These are phyloP conservation scores for Cetoscarus ocellatus DNA, from an alignment of 2,797 vertebrate genomes.

Conservation along the genomic window DNA sequence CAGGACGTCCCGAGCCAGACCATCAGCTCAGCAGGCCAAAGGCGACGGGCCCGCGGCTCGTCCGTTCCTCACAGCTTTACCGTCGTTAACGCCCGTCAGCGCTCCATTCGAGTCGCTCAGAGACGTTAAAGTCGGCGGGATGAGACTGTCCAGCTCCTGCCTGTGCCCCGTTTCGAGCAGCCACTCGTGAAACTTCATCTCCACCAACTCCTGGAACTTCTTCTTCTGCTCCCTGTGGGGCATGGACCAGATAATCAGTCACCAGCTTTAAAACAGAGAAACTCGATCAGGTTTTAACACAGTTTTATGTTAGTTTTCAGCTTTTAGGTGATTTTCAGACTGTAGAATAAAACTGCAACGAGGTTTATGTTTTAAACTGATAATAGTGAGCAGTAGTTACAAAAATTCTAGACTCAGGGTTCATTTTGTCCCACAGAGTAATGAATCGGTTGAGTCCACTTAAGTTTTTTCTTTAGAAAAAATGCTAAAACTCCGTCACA, in stretches of 20 bases:
- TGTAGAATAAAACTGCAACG: no score
- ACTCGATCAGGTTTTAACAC: neutral
- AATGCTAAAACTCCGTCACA: no score
- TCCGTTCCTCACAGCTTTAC: slow-evolving; percentile 31
- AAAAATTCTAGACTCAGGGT: no score
- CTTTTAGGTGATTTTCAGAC: no score
- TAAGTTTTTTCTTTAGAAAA: no score
- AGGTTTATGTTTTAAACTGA: no score
- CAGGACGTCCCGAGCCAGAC: no score
- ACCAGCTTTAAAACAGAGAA: neutral
- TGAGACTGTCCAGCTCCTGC: slow-evolving; percentile 93
- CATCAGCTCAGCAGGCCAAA: slow-evolving; percentile 47
- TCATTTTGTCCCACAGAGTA: no score
- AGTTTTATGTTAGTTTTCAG: neutral
- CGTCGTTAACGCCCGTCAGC: slow-evolving; percentile 52
- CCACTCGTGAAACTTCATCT: slow-evolving; percentile 95
- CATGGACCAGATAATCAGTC: neutral
- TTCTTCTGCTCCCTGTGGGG: slow-evolving; percentile 89
- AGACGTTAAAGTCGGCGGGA: slow-evolving; percentile 71
- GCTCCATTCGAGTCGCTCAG: slow-evolving; percentile 48
- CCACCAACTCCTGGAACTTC: slow-evolving; percentile 91
- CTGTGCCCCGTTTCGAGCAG: slow-evolving; percentile 89
- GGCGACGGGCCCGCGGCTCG: slow-evolving; percentile 42
- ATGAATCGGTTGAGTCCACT: no score
- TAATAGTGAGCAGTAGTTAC: no score